Evolutionary conservation across 2,113 vertebrate species (phyloP), one percentile per base, ranked within the genome.

Genomic region (Ciconia maguari): DNA sequence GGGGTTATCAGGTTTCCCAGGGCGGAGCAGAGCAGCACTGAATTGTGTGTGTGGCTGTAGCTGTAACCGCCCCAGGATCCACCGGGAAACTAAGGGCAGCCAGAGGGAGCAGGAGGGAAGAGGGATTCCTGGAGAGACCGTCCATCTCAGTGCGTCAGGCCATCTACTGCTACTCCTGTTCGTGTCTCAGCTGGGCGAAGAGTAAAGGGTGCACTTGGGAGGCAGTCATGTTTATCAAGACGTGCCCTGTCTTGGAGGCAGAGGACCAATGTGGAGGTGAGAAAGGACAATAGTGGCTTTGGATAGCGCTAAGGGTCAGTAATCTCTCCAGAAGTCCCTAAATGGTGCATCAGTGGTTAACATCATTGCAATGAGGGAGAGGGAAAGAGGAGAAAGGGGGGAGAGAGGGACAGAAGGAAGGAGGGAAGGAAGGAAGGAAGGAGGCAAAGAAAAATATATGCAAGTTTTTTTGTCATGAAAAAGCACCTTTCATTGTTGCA

Each of bases 71-170:
- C 19, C 14, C 51, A 36, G 38, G 44, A 36, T 16, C 30, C 16
- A 7, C 54, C 0, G 1, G 42, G 60, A 82, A 84, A 52, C 65
- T 1, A 3, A 81, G 27, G 55, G 12, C n/a, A 85, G n/a, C 9
- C 12, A 55, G 46, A 57, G 13, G 26, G 15, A 82, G 41, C 0
- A 0, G 34, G 25, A 75, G 27, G 42, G 26, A 21, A 20, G 24
- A 49, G 6, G 27, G 15, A 26, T 75, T 36, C 9, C 48, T 75
- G 44, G 7, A 82, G 34, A 66, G 9, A 57, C 7, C 32, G 52
- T 34, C 14, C 16, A 13, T 20, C 32, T 41, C 21, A 3, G 55
- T 49, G 49, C 46, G 48, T 78, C 64, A 51, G 64, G 68, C 5
- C 46, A 44, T 3, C 27, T 61, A 20, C 61, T n/a, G n/a, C 55